phyloP scores from a whole-genome alignment of 1,140 invertebrate genomes.

The Aphis craccivora region DNA sequence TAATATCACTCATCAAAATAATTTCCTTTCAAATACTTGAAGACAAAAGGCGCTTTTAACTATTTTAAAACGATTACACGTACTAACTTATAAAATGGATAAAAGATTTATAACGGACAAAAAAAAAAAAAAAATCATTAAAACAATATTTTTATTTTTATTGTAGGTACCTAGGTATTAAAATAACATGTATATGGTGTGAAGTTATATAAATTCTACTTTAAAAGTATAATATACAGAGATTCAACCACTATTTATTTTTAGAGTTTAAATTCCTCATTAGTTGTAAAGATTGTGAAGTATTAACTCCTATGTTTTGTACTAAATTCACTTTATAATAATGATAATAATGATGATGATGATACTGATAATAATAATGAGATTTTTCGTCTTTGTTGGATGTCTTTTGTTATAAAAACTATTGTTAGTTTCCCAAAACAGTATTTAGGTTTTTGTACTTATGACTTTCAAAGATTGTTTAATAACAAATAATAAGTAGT shows the following conservation, averaged over 20 bases:
- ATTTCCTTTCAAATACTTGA: not conserved
- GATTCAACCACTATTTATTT: not conserved
- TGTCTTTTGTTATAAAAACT: not conserved
- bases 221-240: not conserved
- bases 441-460: constrained; percentile 1
- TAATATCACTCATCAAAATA: not conserved
- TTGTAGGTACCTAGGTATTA: not conserved
- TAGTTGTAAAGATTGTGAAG: not conserved
- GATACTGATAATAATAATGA: not conserved
- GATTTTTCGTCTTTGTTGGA: not conserved
- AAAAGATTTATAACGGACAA: not conserved
- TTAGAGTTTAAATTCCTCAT: constrained; percentile 2
- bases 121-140: not conserved
- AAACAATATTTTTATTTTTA: not conserved
- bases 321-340: not conserved
- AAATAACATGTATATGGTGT: not conserved
- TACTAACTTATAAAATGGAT: not conserved
- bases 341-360: not conserved
- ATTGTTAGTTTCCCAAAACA: constrained; percentile 1
- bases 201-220: not conserved
- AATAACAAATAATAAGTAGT: not conserved
- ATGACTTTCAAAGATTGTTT: not conserved
- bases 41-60: not conserved
- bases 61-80: not conserved
- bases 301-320: not conserved